Conservation (phyloP, 53 echinoderm and acorn worm genomes). For the Paracentrotus lividus region DNA sequence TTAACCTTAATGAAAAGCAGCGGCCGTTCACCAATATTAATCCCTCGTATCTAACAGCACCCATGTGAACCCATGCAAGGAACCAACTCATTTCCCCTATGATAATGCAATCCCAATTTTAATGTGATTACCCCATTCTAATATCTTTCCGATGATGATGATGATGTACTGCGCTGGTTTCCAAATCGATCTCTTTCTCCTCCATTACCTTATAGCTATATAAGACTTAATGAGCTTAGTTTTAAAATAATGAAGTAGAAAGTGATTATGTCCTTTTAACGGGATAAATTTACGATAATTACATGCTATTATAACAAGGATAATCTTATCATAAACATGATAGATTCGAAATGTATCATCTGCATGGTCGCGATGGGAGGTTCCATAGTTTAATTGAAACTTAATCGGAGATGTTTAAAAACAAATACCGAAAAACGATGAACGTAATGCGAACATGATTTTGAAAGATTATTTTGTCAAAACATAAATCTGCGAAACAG, state of each 20-base stretch:
- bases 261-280: neutral
- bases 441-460: no score
- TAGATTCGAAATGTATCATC: neutral
- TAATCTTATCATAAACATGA: neutral
- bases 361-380: no score
- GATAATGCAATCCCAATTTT: slow-evolving; percentile 59
- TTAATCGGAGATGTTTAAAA: no score
- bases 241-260: neutral
- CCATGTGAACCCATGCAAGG: slow-evolving; percentile 33
- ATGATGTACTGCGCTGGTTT: slow-evolving; percentile 23
- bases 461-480: no score
- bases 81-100: neutral
- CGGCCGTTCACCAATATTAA: slow-evolving; percentile 47
- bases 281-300: neutral
- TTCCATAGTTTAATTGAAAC: no score
- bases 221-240: neutral
- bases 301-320: neutral
- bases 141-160: slow-evolving; percentile 2
- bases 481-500: no score
- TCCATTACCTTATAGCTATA: slow-evolving; percentile 30
- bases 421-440: no score
- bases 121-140: slow-evolving; percentile 53
- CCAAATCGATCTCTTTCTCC: slow-evolving; percentile 6
- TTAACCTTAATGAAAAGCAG: slow-evolving; percentile 52
- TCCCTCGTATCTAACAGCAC: slow-evolving; percentile 58